Percentiles rank a stretch among this genome's conserved stretches.
Evolutionary conservation across 2,888 invertebrate species (phyloP).

Genomic region (Sphaeridia pumilis): DNA sequence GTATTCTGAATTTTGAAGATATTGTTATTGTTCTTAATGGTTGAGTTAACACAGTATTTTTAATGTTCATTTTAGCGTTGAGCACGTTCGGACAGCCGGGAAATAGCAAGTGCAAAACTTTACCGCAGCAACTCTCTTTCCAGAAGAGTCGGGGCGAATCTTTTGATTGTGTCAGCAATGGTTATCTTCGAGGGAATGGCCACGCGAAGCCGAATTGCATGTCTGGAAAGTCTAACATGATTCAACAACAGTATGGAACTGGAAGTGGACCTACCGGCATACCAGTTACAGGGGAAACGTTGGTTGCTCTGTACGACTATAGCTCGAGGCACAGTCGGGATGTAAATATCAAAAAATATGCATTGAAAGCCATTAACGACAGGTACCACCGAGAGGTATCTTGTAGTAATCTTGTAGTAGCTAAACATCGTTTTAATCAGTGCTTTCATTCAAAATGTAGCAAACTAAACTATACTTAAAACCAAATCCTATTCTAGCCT

Average conservation of each 20-base stretch:
- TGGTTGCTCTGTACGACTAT: constrained; percentile 90
- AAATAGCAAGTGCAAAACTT: constrained; percentile 33
- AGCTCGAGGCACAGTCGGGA: constrained; percentile 90
- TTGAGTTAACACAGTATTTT: no score
- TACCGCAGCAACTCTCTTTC: constrained; percentile 35
- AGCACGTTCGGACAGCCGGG: constrained; percentile 35
- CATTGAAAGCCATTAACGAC: constrained; percentile 88
- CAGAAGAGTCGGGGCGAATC: constrained; percentile 34
- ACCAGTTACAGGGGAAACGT: constrained; percentile 46
- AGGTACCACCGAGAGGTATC: no score
- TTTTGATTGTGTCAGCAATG: constrained; percentile 31
- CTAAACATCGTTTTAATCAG: no score
- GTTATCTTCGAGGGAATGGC: constrained; percentile 25
- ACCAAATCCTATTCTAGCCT: no score
- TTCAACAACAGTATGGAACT: constrained; percentile 11
- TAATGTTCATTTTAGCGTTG: constrained; percentile 20
- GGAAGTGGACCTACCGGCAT: constrained; percentile 24
- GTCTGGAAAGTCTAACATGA: constrained; percentile 26
- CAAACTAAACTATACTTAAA: no score
- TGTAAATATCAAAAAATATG: constrained; percentile 89
- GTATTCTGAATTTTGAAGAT: no score
- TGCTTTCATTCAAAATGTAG: no score
- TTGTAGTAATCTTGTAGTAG: no score
- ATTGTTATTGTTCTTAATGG: no score
- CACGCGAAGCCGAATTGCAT: constrained; percentile 34